Evolutionary conservation across 2,888 invertebrate genomes (phyloP).

Genomic region (Torymus auratus): DNA sequence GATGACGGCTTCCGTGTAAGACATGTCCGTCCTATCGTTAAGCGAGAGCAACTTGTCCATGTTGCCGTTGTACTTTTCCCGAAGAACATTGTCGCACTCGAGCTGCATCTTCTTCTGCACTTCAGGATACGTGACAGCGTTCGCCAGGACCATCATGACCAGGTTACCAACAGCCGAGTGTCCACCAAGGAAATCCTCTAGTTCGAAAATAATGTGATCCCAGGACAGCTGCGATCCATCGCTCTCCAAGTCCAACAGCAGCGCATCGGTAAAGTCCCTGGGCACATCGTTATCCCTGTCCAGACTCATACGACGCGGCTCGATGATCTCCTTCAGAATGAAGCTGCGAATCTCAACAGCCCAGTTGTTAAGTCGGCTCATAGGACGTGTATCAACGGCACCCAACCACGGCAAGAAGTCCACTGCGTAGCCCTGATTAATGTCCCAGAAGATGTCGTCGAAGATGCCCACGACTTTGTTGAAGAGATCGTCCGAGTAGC

Average conservation of each 20-base stretch:
- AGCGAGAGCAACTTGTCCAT: conserved; percentile 79
- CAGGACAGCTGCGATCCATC: conserved; percentile 83
- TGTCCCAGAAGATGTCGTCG: conserved; percentile 94
- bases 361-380: conserved; percentile 84
- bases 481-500: conserved; percentile 84
- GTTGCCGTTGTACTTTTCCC: conserved; percentile 73
- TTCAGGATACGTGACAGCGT: conserved; percentile 82
- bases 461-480: conserved; percentile 83
- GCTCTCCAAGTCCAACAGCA: conserved; percentile 84
- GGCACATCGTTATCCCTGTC: conserved; percentile 78
- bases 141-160: conserved; percentile 86
- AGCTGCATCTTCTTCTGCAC: conserved; percentile 82
- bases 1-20: conserved; percentile 89
- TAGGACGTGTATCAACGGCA: conserved; percentile 84
- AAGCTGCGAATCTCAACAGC: conserved; percentile 84
- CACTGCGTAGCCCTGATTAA: conserved; percentile 91
- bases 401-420: conserved; percentile 91
- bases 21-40: conserved; percentile 83
- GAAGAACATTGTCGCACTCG: conserved; percentile 81
- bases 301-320: conserved; percentile 79
- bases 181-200: conserved; percentile 92
- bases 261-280: conserved; percentile 88
- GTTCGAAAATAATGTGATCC: conserved; percentile 88
- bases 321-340: conserved; percentile 84
- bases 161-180: conserved; percentile 92